phyloP scores from a whole-genome alignment of 2,113 vertebrate species.

The Rhagologus leucostigma region DNA sequence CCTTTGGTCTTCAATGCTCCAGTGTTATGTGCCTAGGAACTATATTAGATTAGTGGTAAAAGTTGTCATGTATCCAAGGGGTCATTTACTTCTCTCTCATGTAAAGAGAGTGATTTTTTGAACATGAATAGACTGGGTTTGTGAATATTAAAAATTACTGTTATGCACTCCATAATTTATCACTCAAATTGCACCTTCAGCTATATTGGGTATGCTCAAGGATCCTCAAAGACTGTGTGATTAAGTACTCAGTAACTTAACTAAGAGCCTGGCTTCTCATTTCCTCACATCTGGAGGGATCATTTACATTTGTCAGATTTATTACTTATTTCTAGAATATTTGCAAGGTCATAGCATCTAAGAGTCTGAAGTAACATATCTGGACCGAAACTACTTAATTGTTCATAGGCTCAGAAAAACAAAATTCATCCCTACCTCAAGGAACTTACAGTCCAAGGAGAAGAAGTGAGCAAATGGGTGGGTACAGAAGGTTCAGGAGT shows the following conservation, averaged over 20 bases:
- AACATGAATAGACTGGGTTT: conserved; percentile 18
- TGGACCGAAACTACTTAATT: neutral
- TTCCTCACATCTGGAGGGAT: conserved; percentile 21
- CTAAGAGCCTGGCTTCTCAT: neutral
- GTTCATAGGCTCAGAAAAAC: neutral
- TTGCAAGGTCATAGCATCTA: neutral
- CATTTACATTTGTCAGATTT: conserved; percentile 11
- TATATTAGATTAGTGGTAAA: neutral
- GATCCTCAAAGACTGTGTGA: conserved; percentile 8
- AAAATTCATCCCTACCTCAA: neutral
- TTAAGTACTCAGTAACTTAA: conserved; percentile 37
- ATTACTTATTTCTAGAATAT: conserved; percentile 20
- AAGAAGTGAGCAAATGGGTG: neutral
- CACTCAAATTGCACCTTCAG: conserved; percentile 30
- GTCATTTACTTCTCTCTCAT: conserved; percentile 24
- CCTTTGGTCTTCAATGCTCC: neutral
- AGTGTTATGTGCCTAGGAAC: neutral
- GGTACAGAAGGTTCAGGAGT: neutral
- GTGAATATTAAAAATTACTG: conserved; percentile 41
- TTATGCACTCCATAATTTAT: conserved; percentile 13
- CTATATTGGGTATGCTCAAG: neutral
- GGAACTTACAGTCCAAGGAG: neutral
- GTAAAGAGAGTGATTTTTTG: conserved; percentile 39
- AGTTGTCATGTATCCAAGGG: conserved; percentile 12
- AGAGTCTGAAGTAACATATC: neutral